Evolutionary conservation across 37 sponge, comb jelly and placozoan species (phyloP), one percentile per base, ranked within the genome.

Genomic region (Chondrilla cf. caribensis): DNA sequence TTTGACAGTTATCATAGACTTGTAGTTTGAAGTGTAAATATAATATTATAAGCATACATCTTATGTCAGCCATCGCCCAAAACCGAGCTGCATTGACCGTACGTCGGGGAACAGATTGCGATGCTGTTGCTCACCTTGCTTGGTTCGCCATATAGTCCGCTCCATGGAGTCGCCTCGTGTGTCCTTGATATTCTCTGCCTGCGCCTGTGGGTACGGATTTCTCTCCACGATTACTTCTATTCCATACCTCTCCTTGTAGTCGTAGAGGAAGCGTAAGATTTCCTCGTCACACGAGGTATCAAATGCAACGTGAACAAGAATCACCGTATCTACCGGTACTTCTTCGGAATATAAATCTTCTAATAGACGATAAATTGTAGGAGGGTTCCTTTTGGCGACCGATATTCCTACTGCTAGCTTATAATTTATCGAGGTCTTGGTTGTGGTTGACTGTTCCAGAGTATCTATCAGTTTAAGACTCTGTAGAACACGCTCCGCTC

Each of bases 81-180:
- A n/a, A n/a, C n/a, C n/a, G n/a, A n/a, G n/a, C n/a, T n/a, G n/a
- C n/a, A n/a, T n/a, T n/a, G n/a, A n/a, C n/a, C n/a, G n/a, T n/a
- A n/a, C n/a, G n/a, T n/a, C n/a, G n/a, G n/a, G n/a, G n/a, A n/a
- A n/a, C n/a, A n/a, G n/a, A n/a, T n/a, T n/a, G n/a, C n/a, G n/a
- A n/a, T n/a, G n/a, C n/a, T n/a, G n/a, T n/a, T n/a, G n/a, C 83
- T 71, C 39, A 84, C 84, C 84, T 36, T 84, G 84, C 40, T 32
- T 76, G 15, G 84, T 84, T 59, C 84, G 39, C 84, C 84, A 84
- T 36, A 62, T 33, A 43, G 67, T 58, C 58, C 84, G 51, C 31
- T 73, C 76, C 58, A 84, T 11, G 25, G 84, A 84, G 84, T 84
- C 84, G 17, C 44, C 44, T 15, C 58, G 38, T 2, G 84, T 84